phyloP scores from a whole-genome alignment of 1,140 invertebrate genomes.

The Himalopsyche phryganea region DNA sequence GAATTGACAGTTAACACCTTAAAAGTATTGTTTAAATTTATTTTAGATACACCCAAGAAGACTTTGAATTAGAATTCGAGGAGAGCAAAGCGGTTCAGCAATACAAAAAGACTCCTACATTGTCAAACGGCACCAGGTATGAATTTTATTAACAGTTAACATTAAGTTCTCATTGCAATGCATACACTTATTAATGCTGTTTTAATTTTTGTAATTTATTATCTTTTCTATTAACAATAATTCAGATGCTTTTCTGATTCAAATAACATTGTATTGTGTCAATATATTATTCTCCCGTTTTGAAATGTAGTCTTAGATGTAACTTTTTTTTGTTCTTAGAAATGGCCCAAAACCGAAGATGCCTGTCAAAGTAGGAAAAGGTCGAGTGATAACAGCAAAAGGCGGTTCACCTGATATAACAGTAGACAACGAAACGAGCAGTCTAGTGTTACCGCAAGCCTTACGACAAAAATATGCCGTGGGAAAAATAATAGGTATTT shows the following conservation, averaged over 20 bases:
- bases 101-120: slow-evolving; percentile 62
- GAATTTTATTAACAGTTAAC: too few relatives aligned
- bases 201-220: too few relatives aligned
- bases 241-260: too few relatives aligned
- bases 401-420: slow-evolving; percentile 35
- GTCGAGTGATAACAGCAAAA: slow-evolving; percentile 26
- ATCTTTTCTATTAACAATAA: too few relatives aligned
- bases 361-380: slow-evolving; percentile 59
- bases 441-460: slow-evolving; percentile 46
- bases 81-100: slow-evolving; percentile 71
- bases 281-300: too few relatives aligned
- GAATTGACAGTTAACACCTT: too few relatives aligned
- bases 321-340: slow-evolving; percentile 38
- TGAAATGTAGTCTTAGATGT: too few relatives aligned
- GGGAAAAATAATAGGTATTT: slow-evolving; percentile 58
- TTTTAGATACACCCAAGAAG: slow-evolving; percentile 64
- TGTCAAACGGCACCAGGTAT: slow-evolving; percentile 51
- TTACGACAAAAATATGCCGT: slow-evolving; percentile 54
- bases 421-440: slow-evolving; percentile 35
- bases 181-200: too few relatives aligned
- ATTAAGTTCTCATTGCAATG: too few relatives aligned
- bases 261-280: too few relatives aligned
- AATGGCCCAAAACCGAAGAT: slow-evolving; percentile 62
- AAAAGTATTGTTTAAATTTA: too few relatives aligned
- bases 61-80: slow-evolving; percentile 90